Conservation (phyloP, 2,113 vertebrate genomes). For the Azemiops feae region DNA sequence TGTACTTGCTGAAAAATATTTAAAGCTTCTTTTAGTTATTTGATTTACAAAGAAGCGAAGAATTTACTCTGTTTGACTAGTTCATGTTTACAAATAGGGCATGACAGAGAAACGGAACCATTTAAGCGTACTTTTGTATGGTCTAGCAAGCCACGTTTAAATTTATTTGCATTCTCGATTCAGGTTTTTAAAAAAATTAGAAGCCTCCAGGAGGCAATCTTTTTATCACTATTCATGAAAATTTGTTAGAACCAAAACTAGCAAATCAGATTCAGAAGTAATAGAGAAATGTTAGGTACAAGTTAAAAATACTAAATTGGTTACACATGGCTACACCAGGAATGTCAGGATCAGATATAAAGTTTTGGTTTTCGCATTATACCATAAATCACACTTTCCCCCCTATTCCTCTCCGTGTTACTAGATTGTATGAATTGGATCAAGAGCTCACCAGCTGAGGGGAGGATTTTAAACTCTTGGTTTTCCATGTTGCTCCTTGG, state of each 20-base stretch:
- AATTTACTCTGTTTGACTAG: background rate
- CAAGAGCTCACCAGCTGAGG: background rate
- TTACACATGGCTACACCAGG: background rate
- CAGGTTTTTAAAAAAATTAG: background rate
- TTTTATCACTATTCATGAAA: background rate
- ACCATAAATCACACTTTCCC: background rate
- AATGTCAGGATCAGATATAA: background rate
- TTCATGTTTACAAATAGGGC: background rate
- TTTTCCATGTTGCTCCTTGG: background rate
- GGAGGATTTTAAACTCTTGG: background rate
- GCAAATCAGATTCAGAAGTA: background rate
- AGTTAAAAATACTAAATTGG: background rate
- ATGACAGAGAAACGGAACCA: background rate
- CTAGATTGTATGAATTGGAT: background rate
- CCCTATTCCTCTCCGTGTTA: background rate
- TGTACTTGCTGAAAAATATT: background rate
- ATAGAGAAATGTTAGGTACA: background rate
- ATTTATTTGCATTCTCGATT: background rate
- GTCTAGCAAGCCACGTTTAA: background rate
- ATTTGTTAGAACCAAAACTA: background rate
- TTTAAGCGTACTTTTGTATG: background rate
- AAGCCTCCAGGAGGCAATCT: background rate
- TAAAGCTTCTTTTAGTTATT: background rate
- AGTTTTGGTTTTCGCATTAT: background rate
- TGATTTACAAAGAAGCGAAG: background rate